Percentiles rank a stretch among this genome's conserved stretches.
These are phyloP conservation scores for Cephonodes hylas DNA, from an alignment of 2,888 invertebrate species.

Conservation along the genomic window DNA sequence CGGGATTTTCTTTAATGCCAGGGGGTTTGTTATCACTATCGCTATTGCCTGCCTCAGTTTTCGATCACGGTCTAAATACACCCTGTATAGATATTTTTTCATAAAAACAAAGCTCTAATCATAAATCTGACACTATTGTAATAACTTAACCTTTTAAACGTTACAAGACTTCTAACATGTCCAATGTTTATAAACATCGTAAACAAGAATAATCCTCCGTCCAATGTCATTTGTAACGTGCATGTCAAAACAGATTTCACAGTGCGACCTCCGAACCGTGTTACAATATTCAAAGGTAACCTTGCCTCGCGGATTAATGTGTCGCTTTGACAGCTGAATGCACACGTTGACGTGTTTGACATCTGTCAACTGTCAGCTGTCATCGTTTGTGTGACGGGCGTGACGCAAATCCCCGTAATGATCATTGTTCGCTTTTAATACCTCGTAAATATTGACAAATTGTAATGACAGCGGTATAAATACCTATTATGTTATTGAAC, in stretches of 20 bases:
- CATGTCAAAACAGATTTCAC: neutral
- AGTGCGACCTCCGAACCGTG: neutral
- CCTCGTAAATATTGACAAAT: neutral
- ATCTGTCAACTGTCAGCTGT: neutral
- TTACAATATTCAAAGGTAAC: neutral
- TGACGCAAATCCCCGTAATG: neutral
- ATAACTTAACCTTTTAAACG: too few relatives aligned
- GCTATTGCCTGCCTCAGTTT: too few relatives aligned
- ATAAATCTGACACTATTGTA: too few relatives aligned
- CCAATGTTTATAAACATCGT: too few relatives aligned
- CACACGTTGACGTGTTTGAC: slow-evolving; percentile 3
- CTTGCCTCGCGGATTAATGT: neutral
- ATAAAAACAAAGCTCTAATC: too few relatives aligned
- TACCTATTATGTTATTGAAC: neutral
- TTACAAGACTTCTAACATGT: too few relatives aligned
- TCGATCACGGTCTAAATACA: too few relatives aligned
- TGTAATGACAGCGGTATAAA: neutral
- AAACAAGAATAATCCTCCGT: too few relatives aligned
- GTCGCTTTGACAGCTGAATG: neutral
- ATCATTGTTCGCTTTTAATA: neutral
- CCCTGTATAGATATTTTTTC: too few relatives aligned
- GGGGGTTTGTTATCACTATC: too few relatives aligned
- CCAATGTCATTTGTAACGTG: neutral
- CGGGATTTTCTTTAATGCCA: too few relatives aligned
- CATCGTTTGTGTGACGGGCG: neutral